Evolutionary conservation across 2,888 invertebrate species (phyloP).

Genomic region (Cremastinae sp.): DNA sequence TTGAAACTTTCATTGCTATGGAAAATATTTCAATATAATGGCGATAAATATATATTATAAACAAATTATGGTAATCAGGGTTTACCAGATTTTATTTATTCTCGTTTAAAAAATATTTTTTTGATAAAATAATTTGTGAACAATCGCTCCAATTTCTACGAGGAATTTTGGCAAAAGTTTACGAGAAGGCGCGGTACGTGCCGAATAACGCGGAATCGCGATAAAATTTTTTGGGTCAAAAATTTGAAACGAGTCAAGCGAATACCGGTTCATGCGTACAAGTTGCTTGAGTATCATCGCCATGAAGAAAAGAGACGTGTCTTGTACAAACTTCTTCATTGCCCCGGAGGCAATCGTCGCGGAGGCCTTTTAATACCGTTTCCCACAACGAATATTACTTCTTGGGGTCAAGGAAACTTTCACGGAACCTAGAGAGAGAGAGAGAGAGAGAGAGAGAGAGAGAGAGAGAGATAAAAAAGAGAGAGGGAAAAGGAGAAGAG

Average conservation of each 20-base stretch:
- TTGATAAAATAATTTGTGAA: not conserved
- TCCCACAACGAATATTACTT: slow-evolving; percentile 60
- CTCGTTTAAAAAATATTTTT: too few relatives aligned
- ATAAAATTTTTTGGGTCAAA: slow-evolving; percentile 63
- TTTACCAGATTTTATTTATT: too few relatives aligned
- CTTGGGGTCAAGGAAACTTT: slow-evolving; percentile 63
- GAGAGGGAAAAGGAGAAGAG: slow-evolving; percentile 17
- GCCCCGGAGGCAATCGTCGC: slow-evolving; percentile 31
- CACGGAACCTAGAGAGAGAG: slow-evolving; percentile 38
- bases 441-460: not conserved
- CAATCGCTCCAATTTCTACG: slow-evolving; percentile 39
- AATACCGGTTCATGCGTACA: slow-evolving; percentile 62
- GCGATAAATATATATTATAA: too few relatives aligned
- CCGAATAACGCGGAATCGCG: slow-evolving; percentile 12
- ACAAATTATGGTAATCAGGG: too few relatives aligned
- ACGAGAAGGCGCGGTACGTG: too few relatives aligned
- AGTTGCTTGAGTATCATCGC: too few relatives aligned
- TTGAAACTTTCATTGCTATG: too few relatives aligned
- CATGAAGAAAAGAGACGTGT: slow-evolving; percentile 37
- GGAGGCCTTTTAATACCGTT: slow-evolving; percentile 53
- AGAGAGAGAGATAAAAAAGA: slow-evolving; percentile 27
- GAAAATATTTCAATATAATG: too few relatives aligned
- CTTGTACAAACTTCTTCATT: slow-evolving; percentile 36
- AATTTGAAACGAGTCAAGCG: slow-evolving; percentile 60
- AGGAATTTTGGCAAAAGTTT: not conserved